A percentile compares a stretch with the other conserved stretches of the same genome.
phyloP scores from a whole-genome alignment of 2,888 invertebrate species.

The Caenorhabditis sulstoni region DNA sequence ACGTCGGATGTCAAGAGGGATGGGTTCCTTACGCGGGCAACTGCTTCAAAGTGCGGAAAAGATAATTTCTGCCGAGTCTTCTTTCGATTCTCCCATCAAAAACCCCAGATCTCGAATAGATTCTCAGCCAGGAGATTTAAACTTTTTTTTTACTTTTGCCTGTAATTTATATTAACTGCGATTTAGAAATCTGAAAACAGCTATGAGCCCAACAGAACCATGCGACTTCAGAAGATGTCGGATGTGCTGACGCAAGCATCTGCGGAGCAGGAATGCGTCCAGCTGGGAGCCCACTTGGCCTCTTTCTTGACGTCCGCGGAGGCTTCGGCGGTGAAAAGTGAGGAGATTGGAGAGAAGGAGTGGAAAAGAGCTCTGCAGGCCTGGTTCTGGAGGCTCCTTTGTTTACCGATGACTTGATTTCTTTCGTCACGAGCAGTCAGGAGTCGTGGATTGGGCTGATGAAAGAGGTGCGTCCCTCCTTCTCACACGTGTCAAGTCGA shows the following conservation, averaged over 20 bases:
- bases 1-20: conserved; percentile 38
- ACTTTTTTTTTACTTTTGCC: no score
- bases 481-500: no score
- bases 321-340: conserved; percentile 35
- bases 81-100: no score
- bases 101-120: no score
- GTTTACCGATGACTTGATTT: conserved; percentile 7
- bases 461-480: no score
- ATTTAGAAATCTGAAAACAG: no score
- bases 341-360: not conserved
- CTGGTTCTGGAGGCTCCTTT: conserved; percentile 40
- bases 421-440: conserved; percentile 27
- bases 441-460: conserved; percentile 46
- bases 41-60: conserved; percentile 22
- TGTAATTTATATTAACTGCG: no score
- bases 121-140: no score
- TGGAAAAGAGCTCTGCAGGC: conserved; percentile 12
- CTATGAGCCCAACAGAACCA: no score
- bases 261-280: conserved; percentile 31
- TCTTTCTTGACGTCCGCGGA: conserved; percentile 32
- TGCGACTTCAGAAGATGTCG: conserved; percentile 27
- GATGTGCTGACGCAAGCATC: conserved; percentile 19
- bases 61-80: no score
- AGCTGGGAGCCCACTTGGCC: conserved; percentile 32
- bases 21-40: conserved; percentile 41